Percentiles rank a stretch among this genome's conserved stretches.
Conservation (phyloP, 2,797 vertebrate species). For the Falco rusticolus region DNA sequence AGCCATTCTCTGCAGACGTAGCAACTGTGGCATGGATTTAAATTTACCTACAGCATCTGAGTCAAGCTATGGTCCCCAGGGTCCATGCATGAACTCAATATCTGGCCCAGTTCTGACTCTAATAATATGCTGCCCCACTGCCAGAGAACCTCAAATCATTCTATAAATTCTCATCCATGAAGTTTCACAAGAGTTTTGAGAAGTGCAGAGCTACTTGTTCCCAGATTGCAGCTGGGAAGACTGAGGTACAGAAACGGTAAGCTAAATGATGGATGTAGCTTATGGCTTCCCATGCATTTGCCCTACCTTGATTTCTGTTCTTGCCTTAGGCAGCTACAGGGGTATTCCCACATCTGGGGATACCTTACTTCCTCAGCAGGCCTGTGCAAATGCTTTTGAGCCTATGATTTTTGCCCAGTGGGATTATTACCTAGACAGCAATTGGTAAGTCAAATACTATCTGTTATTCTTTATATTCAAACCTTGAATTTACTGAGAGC, state of each 20-base stretch:
- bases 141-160: not conserved
- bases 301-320: not conserved
- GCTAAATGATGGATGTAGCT: not conserved
- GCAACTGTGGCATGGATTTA: conserved; percentile 22
- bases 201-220: not conserved
- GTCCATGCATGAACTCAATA: not conserved
- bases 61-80: not conserved
- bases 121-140: not conserved
- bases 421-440: not conserved
- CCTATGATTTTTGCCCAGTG: not conserved
- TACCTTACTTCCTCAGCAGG: not conserved
- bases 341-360: not conserved
- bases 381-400: not conserved
- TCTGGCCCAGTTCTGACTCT: not conserved
- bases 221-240: not conserved
- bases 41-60: conserved; percentile 45
- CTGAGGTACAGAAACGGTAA: not conserved
- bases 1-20: conserved; percentile 7
- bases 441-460: not conserved
- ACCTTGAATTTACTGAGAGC: not conserved
- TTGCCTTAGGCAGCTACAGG: not conserved
- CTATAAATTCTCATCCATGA: not conserved
- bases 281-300: not conserved
- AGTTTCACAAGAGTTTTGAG: not conserved
- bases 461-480: not conserved